phyloP scores from a whole-genome alignment of 2,888 invertebrate genomes.

The Microplitis manilae region DNA sequence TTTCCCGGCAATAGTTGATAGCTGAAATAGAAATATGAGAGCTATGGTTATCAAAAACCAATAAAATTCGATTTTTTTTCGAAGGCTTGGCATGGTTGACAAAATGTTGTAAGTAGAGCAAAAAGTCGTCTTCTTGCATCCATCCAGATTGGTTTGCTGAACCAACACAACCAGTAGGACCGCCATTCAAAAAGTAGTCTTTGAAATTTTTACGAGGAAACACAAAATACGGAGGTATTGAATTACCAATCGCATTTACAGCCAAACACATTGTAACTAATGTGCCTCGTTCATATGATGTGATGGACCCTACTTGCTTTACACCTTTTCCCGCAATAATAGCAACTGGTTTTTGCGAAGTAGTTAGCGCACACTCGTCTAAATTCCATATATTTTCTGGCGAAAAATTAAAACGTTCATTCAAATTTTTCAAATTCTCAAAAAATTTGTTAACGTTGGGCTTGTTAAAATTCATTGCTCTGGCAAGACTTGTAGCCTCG shows the following conservation, averaged over 20 bases:
- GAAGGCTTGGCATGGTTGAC: constrained; percentile 7
- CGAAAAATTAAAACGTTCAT: constrained; percentile 46
- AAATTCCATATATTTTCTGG: constrained; percentile 55
- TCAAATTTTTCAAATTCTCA: constrained; percentile 43
- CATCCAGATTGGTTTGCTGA: constrained; percentile 56
- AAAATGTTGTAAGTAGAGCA: constrained; percentile 20
- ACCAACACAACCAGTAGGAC: constrained; percentile 51
- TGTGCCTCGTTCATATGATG: no score
- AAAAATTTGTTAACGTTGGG: constrained; percentile 40
- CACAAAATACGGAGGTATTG: constrained; percentile 57
- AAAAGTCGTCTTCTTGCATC: constrained; percentile 39
- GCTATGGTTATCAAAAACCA: constrained; percentile 18
- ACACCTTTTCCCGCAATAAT: constrained; percentile 58
- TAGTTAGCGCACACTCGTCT: constrained; percentile 58
- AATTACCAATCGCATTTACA: constrained; percentile 53
- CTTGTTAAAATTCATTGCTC: constrained; percentile 43
- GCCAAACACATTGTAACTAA: no score
- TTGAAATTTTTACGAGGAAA: constrained; percentile 54
- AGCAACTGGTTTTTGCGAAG: constrained; percentile 56
- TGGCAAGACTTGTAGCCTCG: constrained; percentile 46
- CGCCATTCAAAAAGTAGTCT: constrained; percentile 49
- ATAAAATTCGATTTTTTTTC: background rate
- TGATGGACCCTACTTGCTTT: constrained; percentile 56
- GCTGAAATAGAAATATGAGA: constrained; percentile 47
- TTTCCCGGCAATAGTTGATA: constrained; percentile 57